Conservation (phyloP, 2,113 vertebrate genomes). For the Mesocricetus auratus region DNA sequence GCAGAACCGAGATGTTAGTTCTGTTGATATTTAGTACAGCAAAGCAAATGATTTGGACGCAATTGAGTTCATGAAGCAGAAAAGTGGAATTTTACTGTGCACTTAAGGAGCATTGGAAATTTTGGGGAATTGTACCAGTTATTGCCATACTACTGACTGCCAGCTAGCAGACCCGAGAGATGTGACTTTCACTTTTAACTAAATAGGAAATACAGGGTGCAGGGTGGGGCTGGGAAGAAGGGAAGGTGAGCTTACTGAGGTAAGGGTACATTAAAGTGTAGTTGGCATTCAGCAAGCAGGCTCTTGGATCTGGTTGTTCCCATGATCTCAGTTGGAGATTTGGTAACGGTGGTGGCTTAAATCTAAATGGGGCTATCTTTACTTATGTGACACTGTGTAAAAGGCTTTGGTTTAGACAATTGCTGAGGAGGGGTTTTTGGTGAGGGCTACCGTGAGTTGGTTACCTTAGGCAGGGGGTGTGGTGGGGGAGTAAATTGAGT, state of each 20-base stretch:
- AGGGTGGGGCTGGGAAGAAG: neutral
- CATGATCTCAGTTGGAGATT: neutral
- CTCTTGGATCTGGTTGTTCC: neutral
- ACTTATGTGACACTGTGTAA: neutral
- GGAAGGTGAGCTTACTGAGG: neutral
- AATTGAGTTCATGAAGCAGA: slow-evolving; percentile 24
- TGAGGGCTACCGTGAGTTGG: neutral
- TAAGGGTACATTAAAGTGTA: neutral
- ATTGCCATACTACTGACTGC: neutral
- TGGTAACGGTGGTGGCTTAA: neutral
- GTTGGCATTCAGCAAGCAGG: neutral
- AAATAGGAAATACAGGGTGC: neutral
- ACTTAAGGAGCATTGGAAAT: slow-evolving; percentile 32
- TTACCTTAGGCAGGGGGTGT: neutral
- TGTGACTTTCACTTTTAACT: slow-evolving; percentile 45
- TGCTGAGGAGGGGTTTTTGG: neutral
- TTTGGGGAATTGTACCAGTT: slow-evolving; percentile 6
- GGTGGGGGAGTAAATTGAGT: neutral
- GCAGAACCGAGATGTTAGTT: neutral
- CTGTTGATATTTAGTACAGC: neutral
- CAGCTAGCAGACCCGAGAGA: slow-evolving; percentile 9
- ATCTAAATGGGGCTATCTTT: neutral
- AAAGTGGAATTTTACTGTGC: slow-evolving; percentile 44
- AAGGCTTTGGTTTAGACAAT: slow-evolving; percentile 1
- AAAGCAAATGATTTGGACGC: slow-evolving; percentile 5